These are phyloP conservation scores for Neelides sp. DNA, from an alignment of 1,140 invertebrate species.

Conservation along the genomic window DNA sequence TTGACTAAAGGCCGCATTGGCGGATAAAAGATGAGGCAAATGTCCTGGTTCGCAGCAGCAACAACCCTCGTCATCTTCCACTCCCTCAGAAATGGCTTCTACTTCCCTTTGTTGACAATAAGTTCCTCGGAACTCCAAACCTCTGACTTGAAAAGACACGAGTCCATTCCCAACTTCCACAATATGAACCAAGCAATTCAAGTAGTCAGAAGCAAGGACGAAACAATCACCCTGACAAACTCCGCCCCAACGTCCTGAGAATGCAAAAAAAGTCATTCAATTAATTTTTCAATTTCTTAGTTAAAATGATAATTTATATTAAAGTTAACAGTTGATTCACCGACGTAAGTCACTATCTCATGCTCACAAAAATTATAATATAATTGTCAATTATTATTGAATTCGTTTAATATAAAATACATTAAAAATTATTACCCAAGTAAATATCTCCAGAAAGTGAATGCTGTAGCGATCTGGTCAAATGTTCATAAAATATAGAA, in stretches of 20 bases:
- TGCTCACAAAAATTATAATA: no score
- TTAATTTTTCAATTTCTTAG: no score
- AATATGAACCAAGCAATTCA: constrained; percentile 95
- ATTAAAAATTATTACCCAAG: constrained; percentile 47
- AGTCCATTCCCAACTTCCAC: constrained; percentile 97
- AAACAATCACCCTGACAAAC: constrained; percentile 93
- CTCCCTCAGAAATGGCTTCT: constrained; percentile 93
- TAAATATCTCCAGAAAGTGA: constrained; percentile 88
- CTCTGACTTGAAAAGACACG: constrained; percentile 94
- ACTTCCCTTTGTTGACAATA: constrained; percentile 91
- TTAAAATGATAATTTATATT: no score
- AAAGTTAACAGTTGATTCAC: no score
- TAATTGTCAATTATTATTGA: no score
- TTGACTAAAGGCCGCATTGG: constrained; percentile 83
- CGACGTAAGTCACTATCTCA: no score
- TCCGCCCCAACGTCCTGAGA: constrained; percentile 62
- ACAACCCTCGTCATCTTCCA: constrained; percentile 85
- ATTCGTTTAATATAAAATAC: background rate
- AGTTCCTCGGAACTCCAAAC: constrained; percentile 93
- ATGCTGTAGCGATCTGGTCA: constrained; percentile 90
- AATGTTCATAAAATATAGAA: constrained; percentile 98
- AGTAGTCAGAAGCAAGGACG: constrained; percentile 89
- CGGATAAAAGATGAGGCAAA: constrained; percentile 73
- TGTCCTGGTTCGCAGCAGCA: constrained; percentile 89
- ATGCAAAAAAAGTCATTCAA: no score